Base-by-base conservation (phyloP, 2,797 vertebrate genomes). In the Gallirallus australis region DNA sequence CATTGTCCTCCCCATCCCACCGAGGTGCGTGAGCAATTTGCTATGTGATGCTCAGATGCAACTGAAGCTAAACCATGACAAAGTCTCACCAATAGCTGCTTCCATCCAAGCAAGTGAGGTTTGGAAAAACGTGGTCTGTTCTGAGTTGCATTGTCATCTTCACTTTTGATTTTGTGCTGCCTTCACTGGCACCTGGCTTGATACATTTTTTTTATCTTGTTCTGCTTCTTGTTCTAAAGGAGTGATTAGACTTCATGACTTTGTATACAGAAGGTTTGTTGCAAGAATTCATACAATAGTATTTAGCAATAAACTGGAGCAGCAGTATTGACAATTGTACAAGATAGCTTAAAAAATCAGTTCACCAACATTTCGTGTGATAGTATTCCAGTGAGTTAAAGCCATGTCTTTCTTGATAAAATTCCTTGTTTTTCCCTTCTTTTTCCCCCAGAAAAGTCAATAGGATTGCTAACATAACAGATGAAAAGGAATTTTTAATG, bases 371-470 rank as follows among this genome's bases (percentile, higher is more conserved):
- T 35, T 30, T 85, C 28, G 57, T 37, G 40, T 88, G 10, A 14
- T 33, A 73, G 14, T 70, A 48, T 11, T 50, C 31, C 40, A 77
- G 3, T 10, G 16, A 89, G 16, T 65, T 70, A 70, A 77, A 95
- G 24, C 4, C 7, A 23, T 57, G 25, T 82, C 8, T 56, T 86
- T 53, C 45, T 33, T 63, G 35, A 61, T 48, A 15, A 31, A 90
- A 60, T 21, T 39, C 5, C 23, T 15, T 11, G 2, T 1, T 35
- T 76, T 47, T n/a, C 3, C 6, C 13, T 20, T 15, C 13, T 10
- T 28, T 6, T 0, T 1, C 9, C 9, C 7, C 30, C 2, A 6
- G 15, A 66, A 54, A 73, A 54, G 21, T 7, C n/a, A 64, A 21
- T 25, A 9, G 9, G 47, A 48, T 81, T 53, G 25, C 17, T 52